Conservation (phyloP, 2,113 vertebrate genomes). For the Motacilla alba region DNA sequence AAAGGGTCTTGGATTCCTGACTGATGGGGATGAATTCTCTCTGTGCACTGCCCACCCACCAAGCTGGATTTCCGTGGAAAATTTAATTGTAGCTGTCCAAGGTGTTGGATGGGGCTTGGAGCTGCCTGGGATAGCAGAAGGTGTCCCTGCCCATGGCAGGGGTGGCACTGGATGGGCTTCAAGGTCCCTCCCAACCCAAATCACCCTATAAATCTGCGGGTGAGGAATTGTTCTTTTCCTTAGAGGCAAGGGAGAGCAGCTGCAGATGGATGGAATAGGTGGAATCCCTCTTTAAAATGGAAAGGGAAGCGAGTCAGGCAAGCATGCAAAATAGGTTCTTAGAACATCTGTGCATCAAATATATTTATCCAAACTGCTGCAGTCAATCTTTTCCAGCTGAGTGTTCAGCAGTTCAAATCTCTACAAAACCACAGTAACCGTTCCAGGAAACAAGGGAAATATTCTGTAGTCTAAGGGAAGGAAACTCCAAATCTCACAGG, state of each 20-base stretch:
- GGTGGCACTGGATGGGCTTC: neutral
- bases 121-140: neutral
- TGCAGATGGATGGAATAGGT: neutral
- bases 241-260: neutral
- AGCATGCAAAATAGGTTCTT: slow-evolving; percentile 2
- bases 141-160: neutral
- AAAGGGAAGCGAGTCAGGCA: neutral
- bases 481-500: neutral
- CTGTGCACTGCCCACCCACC: accelerated
- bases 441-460: neutral
- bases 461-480: neutral
- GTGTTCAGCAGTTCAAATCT: neutral
- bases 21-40: accelerated
- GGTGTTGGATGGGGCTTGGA: neutral
- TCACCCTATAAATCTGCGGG: neutral
- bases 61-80: neutral
- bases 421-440: neutral
- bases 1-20: neutral
- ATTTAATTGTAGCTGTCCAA: neutral
- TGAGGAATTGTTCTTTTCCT: neutral
- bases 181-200: neutral
- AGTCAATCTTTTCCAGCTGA: slow-evolving; percentile 37
- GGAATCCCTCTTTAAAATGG: neutral
- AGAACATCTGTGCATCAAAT: slow-evolving; percentile 41
- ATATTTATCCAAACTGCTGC: neutral